phyloP scores from a whole-genome alignment of 1,140 invertebrate genomes.

The Cephus cinctus region DNA sequence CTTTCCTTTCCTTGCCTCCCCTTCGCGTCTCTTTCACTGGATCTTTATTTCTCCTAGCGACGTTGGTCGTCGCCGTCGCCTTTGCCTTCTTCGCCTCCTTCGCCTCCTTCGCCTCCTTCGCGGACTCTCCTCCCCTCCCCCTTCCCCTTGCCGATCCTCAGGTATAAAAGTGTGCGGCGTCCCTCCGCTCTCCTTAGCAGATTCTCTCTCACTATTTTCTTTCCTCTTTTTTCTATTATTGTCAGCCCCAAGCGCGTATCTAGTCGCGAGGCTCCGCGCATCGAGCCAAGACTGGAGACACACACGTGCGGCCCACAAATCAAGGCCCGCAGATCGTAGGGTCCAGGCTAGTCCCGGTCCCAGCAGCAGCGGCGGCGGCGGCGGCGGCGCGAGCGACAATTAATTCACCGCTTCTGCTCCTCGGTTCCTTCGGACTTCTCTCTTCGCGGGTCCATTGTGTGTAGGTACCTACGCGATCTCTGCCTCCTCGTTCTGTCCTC shows the following conservation, averaged over 20 bases:
- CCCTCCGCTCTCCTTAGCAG: neutral
- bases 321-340: conserved; percentile 39
- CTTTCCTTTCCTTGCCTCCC: conserved; percentile 7
- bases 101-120: conserved; percentile 16
- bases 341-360: conserved; percentile 9
- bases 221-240: conserved; percentile 7
- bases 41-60: no score
- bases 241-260: conserved; percentile 2
- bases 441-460: conserved; percentile 43
- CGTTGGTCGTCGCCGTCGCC: no score
- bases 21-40: conserved; percentile 1
- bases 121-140: conserved; percentile 7
- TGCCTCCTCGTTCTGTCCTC: conserved; percentile 2
- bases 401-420: conserved; percentile 52
- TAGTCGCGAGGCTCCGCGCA: neutral
- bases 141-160: conserved; percentile 7
- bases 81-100: conserved; percentile 10
- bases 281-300: conserved; percentile 27
- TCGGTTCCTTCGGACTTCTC: conserved; percentile 22
- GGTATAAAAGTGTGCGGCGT: neutral
- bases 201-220: conserved; percentile 19
- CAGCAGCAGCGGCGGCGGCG: conserved; percentile 32
- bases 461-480: conserved; percentile 27
- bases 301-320: conserved; percentile 49
- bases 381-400: conserved; percentile 50